These are phyloP conservation scores for Lamproptera curius DNA, from an alignment of 2,888 invertebrate species.

Conservation along the genomic window DNA sequence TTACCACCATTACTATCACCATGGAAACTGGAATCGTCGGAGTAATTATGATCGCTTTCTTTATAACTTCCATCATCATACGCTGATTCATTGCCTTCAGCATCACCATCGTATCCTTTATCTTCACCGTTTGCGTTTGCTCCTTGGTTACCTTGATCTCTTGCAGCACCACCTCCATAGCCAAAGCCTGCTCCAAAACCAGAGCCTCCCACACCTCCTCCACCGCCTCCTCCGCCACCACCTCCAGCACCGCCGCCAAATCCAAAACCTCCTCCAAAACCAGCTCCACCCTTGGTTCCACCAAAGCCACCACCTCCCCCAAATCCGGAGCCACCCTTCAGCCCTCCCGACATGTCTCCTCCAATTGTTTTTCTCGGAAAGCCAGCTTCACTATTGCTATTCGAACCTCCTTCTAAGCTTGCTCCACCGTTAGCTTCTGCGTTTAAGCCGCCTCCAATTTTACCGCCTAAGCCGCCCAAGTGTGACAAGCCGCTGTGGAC, in stretches of 20 bases:
- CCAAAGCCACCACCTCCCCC: constrained; percentile 26
- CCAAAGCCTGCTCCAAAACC: background rate
- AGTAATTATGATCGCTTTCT: background rate
- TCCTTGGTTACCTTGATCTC: background rate
- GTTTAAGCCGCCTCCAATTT: background rate
- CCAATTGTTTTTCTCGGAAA: background rate
- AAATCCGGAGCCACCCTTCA: background rate
- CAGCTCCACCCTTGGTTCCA: constrained; percentile 34
- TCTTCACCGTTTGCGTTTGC: background rate
- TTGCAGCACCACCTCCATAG: background rate
- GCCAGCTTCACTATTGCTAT: background rate
- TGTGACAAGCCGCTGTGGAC: background rate
- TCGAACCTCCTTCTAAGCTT: background rate
- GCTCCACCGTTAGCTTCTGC: background rate
- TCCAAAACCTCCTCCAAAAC: constrained; percentile 21
- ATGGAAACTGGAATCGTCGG: background rate
- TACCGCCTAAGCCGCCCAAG: background rate
- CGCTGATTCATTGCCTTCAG: background rate
- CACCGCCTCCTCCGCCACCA: constrained; percentile 8
- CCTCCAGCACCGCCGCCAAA: constrained; percentile 24
- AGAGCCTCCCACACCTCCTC: background rate
- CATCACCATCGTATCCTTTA: background rate
- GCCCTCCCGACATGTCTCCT: background rate
- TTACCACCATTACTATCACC: background rate
- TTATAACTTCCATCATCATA: background rate